Evolutionary conservation across 2,797 vertebrate genomes (phyloP).

Genomic region (Selene dorsalis): DNA sequence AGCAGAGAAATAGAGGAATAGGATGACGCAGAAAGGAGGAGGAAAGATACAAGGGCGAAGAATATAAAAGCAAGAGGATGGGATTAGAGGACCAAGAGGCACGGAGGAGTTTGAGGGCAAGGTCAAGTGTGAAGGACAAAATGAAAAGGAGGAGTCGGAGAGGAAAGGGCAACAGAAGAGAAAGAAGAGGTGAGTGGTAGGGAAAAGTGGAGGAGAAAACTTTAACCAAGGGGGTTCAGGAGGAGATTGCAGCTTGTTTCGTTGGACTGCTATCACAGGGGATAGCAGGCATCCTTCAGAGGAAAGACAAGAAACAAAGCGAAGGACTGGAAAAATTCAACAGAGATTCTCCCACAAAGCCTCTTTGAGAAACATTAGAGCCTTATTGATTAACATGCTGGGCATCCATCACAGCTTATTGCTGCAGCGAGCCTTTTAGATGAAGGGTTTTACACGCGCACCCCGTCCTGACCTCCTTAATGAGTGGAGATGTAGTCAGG

Average conservation of each 20-base stretch:
- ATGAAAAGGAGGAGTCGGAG: conserved; percentile 16
- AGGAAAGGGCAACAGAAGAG: conserved; percentile 22
- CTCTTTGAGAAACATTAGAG: conserved; percentile 62
- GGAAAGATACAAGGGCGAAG: neutral
- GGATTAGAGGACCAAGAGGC: conserved; percentile 18
- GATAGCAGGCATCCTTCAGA: conserved; percentile 38
- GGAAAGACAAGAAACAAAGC: conserved; percentile 46
- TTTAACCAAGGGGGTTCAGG: conserved; percentile 14
- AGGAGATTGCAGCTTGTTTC: conserved; percentile 56
- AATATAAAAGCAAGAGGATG: conserved; percentile 6
- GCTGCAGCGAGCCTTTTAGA: conserved; percentile 54
- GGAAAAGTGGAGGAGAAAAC: neutral
- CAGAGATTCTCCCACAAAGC: conserved; percentile 43
- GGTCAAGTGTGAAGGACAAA: conserved; percentile 51
- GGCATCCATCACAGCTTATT: conserved; percentile 43
- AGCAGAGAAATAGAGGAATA: neutral
- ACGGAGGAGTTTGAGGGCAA: conserved; percentile 33
- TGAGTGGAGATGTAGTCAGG: conserved; percentile 55
- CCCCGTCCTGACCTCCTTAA: conserved; percentile 54
- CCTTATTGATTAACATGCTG: conserved; percentile 70
- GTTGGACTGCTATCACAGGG: conserved; percentile 41
- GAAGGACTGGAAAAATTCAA: conserved; percentile 35
- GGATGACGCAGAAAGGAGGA: neutral
- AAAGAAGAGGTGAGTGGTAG: neutral
- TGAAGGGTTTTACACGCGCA: conserved; percentile 67